Evolutionary conservation across 2,113 vertebrate species (phyloP), one percentile per base, ranked within the genome.

Genomic region (Halcyon malimbica): DNA sequence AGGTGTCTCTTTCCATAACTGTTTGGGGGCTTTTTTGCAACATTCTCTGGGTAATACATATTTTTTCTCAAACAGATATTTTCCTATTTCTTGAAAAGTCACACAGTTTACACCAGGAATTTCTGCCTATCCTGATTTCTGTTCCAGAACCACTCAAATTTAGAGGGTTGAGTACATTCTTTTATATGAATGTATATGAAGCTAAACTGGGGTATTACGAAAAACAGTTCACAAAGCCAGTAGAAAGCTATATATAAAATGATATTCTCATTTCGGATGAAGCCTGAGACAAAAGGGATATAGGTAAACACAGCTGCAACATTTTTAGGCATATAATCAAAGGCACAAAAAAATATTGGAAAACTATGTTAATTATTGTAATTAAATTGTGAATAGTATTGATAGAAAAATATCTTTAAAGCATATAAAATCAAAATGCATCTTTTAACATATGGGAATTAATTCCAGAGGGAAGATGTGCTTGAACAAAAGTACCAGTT

Each of bases 281-380:
- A 97, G 98, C 85, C 86, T 56, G 75, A 98, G 96, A 98, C 98
- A 98, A 98, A 98, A 98, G 97, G 89, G 95, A 95, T 95, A 98
- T 98, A 98, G 98, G 98, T 98, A 98, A 98, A 98, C 98, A 98
- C 98, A 98, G 98, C 98, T 98, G 98, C 98, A 97, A 97, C 97
- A 94, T 94, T 98, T 97, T 98, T 98, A 98, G 97, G 96, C 98
- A 86, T 98, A 97, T 98, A 98, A 98, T 98, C 98, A 98, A 97
- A 98, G 80, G 90, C 97, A 97, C 97, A 98, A 98, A 97, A 69
- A 98, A 98, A 98, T 98, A 98, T 98, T 98, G 98, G 97, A 97
- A 98, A 98, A 98, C 98, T 97, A 97, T 97, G 95, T 74, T 98
- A 98, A 98, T 98, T 98, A 98, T 98, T 98, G 97, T 98, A 98